phyloP scores from a whole-genome alignment of 1,140 invertebrate species.

The silkworm (Bombyx mori) region DNA sequence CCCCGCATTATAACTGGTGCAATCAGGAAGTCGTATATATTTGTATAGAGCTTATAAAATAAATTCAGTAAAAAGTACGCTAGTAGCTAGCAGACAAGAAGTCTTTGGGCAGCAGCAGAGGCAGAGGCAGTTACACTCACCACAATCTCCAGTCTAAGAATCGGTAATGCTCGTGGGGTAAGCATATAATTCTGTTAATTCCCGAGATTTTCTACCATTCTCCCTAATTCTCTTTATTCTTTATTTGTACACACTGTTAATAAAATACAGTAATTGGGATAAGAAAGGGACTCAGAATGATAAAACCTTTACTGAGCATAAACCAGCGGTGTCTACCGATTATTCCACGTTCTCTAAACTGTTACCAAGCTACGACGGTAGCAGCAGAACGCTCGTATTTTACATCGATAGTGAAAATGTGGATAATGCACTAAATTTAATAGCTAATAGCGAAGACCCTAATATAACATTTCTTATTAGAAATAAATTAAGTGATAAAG shows the following conservation, averaged over 20 bases:
- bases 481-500: conserved; percentile 15
- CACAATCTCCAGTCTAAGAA: background rate
- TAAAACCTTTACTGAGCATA: background rate
- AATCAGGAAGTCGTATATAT: background rate
- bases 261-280: too few species aligned
- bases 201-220: background rate
- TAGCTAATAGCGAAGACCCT: conserved; percentile 5
- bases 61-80: background rate
- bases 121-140: too few species aligned
- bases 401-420: conserved; percentile 12
- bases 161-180: conserved; percentile 5
- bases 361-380: conserved; percentile 3
- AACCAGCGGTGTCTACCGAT: background rate
- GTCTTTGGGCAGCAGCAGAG: background rate
- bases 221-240: background rate
- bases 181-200: conserved; percentile 2
- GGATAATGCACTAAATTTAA: conserved; percentile 9
- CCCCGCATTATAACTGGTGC: background rate
- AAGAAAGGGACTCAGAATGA: background rate
- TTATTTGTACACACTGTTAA: too few species aligned
- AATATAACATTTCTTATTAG: conserved; percentile 12
- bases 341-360: background rate
- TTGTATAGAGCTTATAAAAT: background rate
- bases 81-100: background rate
- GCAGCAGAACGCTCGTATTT: conserved; percentile 5